Evolutionary conservation across 2,113 vertebrate species (phyloP).

Genomic region (Ceuthmochares aereus): DNA sequence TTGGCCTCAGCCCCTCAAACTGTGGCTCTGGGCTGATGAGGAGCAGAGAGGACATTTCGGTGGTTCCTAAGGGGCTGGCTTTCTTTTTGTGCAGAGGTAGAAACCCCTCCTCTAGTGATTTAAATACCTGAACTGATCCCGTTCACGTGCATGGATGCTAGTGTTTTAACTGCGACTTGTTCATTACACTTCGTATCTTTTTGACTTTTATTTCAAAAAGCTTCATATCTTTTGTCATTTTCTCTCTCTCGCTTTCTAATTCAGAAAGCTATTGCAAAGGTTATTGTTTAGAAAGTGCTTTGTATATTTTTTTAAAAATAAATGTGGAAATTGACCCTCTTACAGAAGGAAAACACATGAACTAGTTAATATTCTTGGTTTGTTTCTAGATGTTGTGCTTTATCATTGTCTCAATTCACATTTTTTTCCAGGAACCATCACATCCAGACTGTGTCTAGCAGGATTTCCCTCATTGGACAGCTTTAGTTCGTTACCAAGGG

Average conservation of each 20-base stretch:
- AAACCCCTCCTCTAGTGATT: background rate
- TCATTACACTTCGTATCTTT: background rate
- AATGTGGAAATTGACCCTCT: background rate
- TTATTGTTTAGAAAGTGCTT: background rate
- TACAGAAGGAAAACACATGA: background rate
- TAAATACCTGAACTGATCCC: background rate
- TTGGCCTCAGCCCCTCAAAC: background rate
- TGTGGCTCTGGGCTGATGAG: background rate
- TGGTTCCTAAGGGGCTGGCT: background rate
- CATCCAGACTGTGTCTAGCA: background rate
- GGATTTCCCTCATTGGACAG: background rate
- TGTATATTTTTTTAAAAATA: background rate
- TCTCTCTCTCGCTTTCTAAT: background rate
- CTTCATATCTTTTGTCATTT: background rate
- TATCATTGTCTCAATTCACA: background rate
- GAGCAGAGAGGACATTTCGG: background rate
- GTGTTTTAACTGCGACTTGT: background rate
- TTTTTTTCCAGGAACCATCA: background rate
- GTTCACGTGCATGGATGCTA: background rate
- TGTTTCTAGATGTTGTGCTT: background rate
- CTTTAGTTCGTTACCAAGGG: background rate
- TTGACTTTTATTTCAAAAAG: background rate
- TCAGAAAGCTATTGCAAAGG: background rate
- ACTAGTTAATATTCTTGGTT: background rate
- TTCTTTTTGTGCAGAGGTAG: background rate